Percentiles rank a stretch among this genome's conserved stretches.
Conservation (phyloP, 2,113 vertebrate genomes). For the Romanogobio albipinnatus region DNA sequence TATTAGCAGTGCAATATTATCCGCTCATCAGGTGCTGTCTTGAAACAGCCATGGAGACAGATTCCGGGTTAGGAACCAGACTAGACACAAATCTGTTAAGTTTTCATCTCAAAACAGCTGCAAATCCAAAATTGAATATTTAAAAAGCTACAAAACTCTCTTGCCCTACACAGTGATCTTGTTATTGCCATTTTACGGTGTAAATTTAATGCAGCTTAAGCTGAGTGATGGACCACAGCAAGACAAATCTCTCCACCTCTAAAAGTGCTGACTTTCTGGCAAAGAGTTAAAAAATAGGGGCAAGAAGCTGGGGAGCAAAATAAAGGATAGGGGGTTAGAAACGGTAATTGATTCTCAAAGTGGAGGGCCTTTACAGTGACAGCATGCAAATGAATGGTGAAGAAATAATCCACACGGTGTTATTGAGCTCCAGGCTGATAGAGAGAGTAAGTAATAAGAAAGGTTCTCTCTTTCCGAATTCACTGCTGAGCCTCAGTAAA, state of each 20-base stretch:
- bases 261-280: conserved; percentile 66
- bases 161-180: conserved; percentile 53
- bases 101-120: conserved; percentile 49
- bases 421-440: conserved; percentile 65
- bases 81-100: background rate
- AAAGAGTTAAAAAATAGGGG: conserved; percentile 56
- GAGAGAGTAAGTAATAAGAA: conserved; percentile 59
- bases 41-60: background rate
- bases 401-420: conserved; percentile 72
- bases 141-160: conserved; percentile 59
- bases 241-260: conserved; percentile 66
- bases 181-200: conserved; percentile 60
- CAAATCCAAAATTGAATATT: conserved; percentile 49
- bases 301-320: background rate
- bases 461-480: conserved; percentile 54
- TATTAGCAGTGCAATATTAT: background rate
- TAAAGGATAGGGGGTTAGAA: background rate
- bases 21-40: background rate
- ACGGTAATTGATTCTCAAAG: conserved; percentile 62
- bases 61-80: conserved; percentile 18
- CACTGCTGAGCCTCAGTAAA: conserved; percentile 66
- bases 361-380: conserved; percentile 66
- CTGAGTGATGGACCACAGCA: conserved; percentile 64
- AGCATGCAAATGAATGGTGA: conserved; percentile 73
- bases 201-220: conserved; percentile 69